phyloP scores from a whole-genome alignment of 2,797 vertebrate species.

The Halcyon leucocephala region DNA sequence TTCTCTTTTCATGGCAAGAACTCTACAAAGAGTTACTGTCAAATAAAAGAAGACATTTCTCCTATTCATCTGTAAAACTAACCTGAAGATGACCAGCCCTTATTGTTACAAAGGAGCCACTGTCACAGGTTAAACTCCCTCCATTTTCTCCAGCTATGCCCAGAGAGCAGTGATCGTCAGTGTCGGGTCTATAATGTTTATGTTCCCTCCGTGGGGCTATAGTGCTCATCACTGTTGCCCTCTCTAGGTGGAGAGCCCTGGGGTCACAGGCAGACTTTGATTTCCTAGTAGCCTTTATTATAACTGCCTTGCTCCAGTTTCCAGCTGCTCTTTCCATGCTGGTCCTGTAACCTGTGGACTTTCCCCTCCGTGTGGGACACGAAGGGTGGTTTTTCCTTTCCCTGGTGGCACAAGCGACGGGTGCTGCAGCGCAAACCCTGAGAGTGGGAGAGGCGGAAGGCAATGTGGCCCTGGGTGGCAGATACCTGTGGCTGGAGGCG shows the following conservation, averaged over 20 bases:
- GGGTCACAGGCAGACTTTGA: background rate
- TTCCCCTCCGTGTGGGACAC: background rate
- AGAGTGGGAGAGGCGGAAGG: accelerated
- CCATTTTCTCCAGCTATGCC: background rate
- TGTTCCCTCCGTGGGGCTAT: accelerated
- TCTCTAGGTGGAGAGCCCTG: accelerated
- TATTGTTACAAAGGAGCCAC: background rate
- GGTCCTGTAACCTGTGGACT: background rate
- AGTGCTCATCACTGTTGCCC: background rate
- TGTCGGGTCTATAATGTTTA: background rate
- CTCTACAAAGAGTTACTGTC: background rate
- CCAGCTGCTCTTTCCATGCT: background rate
- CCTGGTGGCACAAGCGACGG: accelerated
- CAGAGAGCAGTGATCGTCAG: accelerated
- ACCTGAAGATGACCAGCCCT: background rate
- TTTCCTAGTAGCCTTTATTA: accelerated
- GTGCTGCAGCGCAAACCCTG: background rate
- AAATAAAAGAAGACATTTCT: background rate
- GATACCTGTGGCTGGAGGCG: background rate
- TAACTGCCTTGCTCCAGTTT: background rate
- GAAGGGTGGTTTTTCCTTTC: background rate
- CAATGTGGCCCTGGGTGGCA: accelerated
- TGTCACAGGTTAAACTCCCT: background rate
- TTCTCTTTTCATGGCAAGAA: background rate
- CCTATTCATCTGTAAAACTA: background rate